Base-by-base conservation (phyloP, 2,797 vertebrate genomes). In the Glossophaga mutica region DNA sequence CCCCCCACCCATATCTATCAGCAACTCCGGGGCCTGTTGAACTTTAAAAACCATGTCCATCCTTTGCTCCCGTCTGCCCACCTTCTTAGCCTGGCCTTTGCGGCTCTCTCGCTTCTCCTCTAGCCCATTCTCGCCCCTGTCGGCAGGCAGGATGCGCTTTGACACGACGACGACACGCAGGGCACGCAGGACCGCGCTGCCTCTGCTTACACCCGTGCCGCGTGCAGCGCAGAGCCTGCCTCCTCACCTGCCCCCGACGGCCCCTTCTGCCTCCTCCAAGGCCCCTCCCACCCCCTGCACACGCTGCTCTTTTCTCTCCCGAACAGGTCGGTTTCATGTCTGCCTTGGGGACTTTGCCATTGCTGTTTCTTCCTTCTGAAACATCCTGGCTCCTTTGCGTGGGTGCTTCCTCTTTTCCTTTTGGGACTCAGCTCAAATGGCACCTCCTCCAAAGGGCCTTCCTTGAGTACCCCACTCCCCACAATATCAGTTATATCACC, bases 261-360 rank as follows among this genome's bases (percentile, higher is more conserved):
- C 42, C 15, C 6, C 24, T 44, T 44, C 42, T 10, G 29, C 82
- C 48, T 74, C 32, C 55, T 6, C 0, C 0, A 50, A 87, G 65
- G 18, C 46, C 21, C 16, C 79, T 21, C 77, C 78, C 37, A 21
- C 37, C 48, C 48, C 32, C 50, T 79, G 76, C 16, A 81, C 44
- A 19, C 24, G 37, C 6, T 7, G 48, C 84, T 62, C n/a, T 91
- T 19, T 6, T 15, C 1, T 39, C 86, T 94, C 57, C 89, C 32
- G 70, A 87, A 44, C 77, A 1, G 70, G 57, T 44, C 55, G 24
- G n/a, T 39, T 76, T 91, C 67, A 21, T 21, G n/a, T 55, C 82
- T 52, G 52, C 57, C n/a, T 91, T 42, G 44, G 91, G 89, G 92
- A 90, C 86, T 94, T 94, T 67, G 90, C 34, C 65, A 77, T 90